phyloP scores from a whole-genome alignment of 2,113 vertebrate species.

The Paraplagusia blochii region DNA sequence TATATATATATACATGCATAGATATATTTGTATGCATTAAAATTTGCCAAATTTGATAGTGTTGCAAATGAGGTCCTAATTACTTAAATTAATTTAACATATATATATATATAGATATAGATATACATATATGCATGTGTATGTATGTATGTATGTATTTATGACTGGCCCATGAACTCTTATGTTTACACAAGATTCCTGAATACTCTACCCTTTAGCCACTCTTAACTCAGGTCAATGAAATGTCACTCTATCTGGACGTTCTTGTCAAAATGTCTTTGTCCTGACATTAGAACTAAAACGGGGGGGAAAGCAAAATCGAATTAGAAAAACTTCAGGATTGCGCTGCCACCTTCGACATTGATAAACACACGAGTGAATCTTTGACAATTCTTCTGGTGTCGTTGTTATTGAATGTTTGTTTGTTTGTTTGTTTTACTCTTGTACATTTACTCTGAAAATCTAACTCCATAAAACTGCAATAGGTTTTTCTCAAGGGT shows the following conservation, averaged over 20 bases:
- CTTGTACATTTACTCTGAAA: constrained; percentile 14
- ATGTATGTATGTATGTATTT: no score
- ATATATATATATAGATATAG: no score
- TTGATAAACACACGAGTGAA: constrained; percentile 18
- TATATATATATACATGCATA: no score
- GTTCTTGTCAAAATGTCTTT: constrained; percentile 5
- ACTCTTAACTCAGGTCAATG: constrained; percentile 48
- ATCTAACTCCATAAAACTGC: constrained; percentile 26
- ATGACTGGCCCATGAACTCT: no score
- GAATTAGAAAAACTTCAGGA: constrained; percentile 7
- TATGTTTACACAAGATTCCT: no score
- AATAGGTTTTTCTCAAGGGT: constrained; percentile 49
- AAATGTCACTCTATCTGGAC: constrained; percentile 13
- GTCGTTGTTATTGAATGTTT: no score
- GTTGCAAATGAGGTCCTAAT: no score
- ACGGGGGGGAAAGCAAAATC: not conserved
- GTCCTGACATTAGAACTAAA: constrained; percentile 49
- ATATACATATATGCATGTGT: no score
- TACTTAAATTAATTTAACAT: no score
- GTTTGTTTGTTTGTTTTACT: constrained; percentile 16
- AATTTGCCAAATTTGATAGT: no score
- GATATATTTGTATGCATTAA: no score
- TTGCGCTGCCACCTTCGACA: constrained; percentile 22
- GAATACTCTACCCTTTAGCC: constrained; percentile 3
- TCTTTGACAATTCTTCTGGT: not conserved